Evolutionary conservation across 53 echinoderm and acorn worm species (phyloP), one percentile per base, ranked within the genome.

Genomic region (Glandiceps talaboti): DNA sequence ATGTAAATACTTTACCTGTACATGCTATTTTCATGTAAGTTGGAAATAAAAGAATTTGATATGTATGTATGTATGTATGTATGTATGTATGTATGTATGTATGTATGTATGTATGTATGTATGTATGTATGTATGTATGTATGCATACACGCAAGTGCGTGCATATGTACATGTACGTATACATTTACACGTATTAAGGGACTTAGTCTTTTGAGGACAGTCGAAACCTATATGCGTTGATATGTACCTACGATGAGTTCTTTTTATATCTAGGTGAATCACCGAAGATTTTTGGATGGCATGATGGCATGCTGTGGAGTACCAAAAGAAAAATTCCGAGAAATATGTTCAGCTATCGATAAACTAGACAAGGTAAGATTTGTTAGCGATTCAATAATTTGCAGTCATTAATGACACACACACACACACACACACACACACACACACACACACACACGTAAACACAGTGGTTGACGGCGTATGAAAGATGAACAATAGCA

Each of bases 261-360:
- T n/a, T n/a, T n/a, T n/a, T n/a, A n/a, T n/a, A n/a, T 74, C 1
- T 75, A 94, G 94, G 94, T 94, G 1, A 97, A 97, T 74, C 97
- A 97, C 83, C 81, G 97, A 30, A 81, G 87, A 79, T 88, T 97
- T 74, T 75, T 97, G 27, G 97, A 97, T 75, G 97, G 97, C 1
- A 88, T 97, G 89, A 92, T 97, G 83, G 97, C 88, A 73, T 90
- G 89, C 1, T 97, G 97, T 84, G 97, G 97, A 0, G 97, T 97
- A 14, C 97, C 97, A 26, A 81, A 86, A 28, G 97, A 97, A 73
- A 97, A 97, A 85, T 97, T 97, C 78, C 87, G 97, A 85, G 93
- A 91, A 30, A 89, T 91, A 28, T 97, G 97, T 82, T 97, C 97
- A 26, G 88, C 97, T 27, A 92, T 97, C 0, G 97, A 97, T 79